Evolutionary conservation across 2,888 invertebrate genomes (phyloP), one percentile per base, ranked within the genome.

Genomic region (Drosophila prostipennis): DNA sequence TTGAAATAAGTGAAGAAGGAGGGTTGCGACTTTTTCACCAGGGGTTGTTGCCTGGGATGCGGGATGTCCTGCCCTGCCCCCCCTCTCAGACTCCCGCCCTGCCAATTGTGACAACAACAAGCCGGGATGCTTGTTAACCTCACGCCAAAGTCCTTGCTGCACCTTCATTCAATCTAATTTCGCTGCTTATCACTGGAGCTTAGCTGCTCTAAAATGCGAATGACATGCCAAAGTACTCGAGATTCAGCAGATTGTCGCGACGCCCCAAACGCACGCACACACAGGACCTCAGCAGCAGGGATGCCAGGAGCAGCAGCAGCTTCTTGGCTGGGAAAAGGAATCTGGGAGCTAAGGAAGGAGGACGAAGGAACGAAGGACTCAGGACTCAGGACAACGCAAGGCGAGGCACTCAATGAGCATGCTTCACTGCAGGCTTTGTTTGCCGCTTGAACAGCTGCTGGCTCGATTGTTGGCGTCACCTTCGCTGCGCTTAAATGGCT

Each of bases 1-100:
- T 91, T 92, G 91, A 92, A 92, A 91, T 91, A 91, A 91, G 90
- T 91, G 90, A 91, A 90, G 90, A 91, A 90, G 90, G 63, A 46
- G 60, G 72, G 57, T 72, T 46, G 54, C 58, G 72, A 52, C 54
- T 61, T 53, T 48, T 48, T 32, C 29, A 19, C 34, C 46, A 32
- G 46, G 37, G 56, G 56, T 71, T 29, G 63, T 59, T 72, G 58
- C 68, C 19, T 19, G 19, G 1, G 19, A 19, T 19, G 56, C 64
- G 68, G 67, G 8, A 3, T 14, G 39, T 42, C 40, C 40, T 16
- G 40, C 16, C 10, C 16, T 10, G 19, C 16, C 19, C 19, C 16
- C 19, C 19, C 19, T 8, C 40, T 6, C 6, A 11, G 13, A 2
- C 42, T 42, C 32, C 29, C 45, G 45, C 37, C 54, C 61, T 61